Conservation (phyloP, 1,140 invertebrate genomes). For the Parasteatoda tepidariorum region DNA sequence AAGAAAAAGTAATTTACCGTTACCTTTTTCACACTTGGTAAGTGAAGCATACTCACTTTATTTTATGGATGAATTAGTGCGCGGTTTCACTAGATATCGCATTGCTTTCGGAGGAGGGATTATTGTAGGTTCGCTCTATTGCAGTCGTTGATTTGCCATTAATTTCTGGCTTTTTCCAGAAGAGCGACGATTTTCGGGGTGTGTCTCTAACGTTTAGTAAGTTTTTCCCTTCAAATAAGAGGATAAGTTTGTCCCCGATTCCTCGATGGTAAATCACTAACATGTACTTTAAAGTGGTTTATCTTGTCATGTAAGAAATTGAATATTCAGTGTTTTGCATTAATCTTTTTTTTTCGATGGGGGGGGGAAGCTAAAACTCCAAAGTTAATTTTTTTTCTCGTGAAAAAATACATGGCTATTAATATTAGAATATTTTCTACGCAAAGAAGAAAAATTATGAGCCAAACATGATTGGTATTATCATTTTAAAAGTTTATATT, state of each 20-base stretch:
- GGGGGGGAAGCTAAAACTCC: too few relatives aligned
- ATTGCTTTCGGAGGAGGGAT: slow-evolving; percentile 7
- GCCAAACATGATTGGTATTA: too few relatives aligned
- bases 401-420: too few relatives aligned
- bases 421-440: too few relatives aligned
- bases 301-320: too few relatives aligned
- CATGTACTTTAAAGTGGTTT: too few relatives aligned
- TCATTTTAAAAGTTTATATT: too few relatives aligned
- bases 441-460: too few relatives aligned
- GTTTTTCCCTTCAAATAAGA: background rate
- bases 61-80: slow-evolving; percentile 3
- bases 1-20: slow-evolving; percentile 53
- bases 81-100: slow-evolving; percentile 18
- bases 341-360: too few relatives aligned
- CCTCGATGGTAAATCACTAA: background rate
- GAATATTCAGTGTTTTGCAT: too few relatives aligned
- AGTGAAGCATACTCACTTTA: slow-evolving; percentile 22
- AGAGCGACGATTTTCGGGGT: slow-evolving; percentile 28
- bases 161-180: slow-evolving; percentile 37
- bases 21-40: slow-evolving; percentile 57
- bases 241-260: background rate
- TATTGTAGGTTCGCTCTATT: slow-evolving; percentile 29
- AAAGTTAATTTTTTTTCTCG: too few relatives aligned
- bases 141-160: slow-evolving; percentile 48
- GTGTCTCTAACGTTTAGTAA: background rate